phyloP scores from a whole-genome alignment of 2,888 invertebrate genomes.

The Drepanosiphum platanoidis region DNA sequence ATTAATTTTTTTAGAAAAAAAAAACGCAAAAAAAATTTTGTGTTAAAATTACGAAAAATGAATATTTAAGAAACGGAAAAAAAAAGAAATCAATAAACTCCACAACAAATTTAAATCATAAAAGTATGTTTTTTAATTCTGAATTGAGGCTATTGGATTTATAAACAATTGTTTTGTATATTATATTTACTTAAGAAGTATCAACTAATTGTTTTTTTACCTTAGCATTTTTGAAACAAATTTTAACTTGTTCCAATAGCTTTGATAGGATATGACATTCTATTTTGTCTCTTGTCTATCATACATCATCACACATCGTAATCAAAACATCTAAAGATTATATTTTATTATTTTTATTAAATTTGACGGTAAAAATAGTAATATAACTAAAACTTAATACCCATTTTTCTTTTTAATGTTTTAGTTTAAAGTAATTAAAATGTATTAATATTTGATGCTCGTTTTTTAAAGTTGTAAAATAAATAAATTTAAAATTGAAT shows the following conservation, averaged over 20 bases:
- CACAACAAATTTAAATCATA: constrained; percentile 16
- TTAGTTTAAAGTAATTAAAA: too few species aligned
- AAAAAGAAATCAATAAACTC: not conserved
- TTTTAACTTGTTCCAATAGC: not conserved
- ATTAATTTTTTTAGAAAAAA: constrained; percentile 31
- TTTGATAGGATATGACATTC: not conserved
- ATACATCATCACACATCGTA: too few species aligned
- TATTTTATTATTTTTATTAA: too few species aligned
- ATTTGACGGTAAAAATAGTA: too few species aligned
- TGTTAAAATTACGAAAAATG: constrained; percentile 12
- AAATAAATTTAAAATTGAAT: too few species aligned
- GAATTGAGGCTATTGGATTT: constrained; percentile 13
- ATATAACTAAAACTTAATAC: too few species aligned
- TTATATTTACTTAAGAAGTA: not conserved
- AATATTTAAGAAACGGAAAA: not conserved
- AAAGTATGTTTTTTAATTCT: constrained; percentile 23
- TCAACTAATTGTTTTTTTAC: not conserved
- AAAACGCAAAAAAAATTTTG: not conserved
- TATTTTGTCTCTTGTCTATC: not conserved
- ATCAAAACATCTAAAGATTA: too few species aligned
- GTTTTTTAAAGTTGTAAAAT: too few species aligned
- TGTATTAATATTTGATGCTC: too few species aligned
- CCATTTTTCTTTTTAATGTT: too few species aligned
- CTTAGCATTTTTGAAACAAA: too few species aligned
- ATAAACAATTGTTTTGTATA: not conserved